A percentile compares a stretch with the other conserved stretches of the same genome.
These are phyloP conservation scores for Andrena flavipes DNA, from an alignment of 2,888 invertebrate genomes.

Conservation along the genomic window DNA sequence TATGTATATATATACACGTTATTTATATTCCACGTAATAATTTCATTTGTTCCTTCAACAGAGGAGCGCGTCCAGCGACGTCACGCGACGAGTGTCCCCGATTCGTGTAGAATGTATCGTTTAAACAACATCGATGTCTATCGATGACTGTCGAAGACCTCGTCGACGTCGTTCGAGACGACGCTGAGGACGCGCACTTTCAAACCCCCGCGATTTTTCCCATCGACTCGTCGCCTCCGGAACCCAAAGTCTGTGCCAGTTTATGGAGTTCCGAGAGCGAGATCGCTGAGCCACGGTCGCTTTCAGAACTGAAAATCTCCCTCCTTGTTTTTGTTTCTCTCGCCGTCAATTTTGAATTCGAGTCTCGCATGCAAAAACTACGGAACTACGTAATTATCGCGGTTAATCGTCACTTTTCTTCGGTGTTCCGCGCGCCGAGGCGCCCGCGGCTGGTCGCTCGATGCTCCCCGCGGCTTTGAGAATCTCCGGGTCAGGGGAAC, in stretches of 20 bases:
- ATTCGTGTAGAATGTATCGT: neutral
- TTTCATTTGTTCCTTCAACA: conserved; percentile 77
- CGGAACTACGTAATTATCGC: conserved; percentile 75
- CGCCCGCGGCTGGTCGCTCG: conserved; percentile 4
- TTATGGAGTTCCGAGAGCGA: neutral
- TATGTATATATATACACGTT: conserved; percentile 72
- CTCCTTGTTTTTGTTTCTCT: conserved; percentile 33
- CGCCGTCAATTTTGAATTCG: conserved; percentile 53
- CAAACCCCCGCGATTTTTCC: neutral
- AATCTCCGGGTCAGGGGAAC: neutral
- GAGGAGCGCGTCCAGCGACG: conserved; percentile 50
- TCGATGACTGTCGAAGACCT: neutral
- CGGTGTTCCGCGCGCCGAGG: conserved; percentile 50
- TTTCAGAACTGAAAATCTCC: conserved; percentile 26
- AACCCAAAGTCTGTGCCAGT: neutral
- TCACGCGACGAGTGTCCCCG: conserved; percentile 19
- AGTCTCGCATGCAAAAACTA: conserved; percentile 79
- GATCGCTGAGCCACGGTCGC: conserved; percentile 23
- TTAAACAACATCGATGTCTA: neutral
- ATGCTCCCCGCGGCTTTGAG: neutral
- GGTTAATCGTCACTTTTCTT: conserved; percentile 66
- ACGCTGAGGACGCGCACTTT: conserved; percentile 36
- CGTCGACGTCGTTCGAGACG: conserved; percentile 13
- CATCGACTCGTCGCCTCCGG: neutral
- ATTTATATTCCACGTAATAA: conserved; percentile 80